Conservation (phyloP, 2,797 vertebrate species). For the Bryconaethiops microstoma region DNA sequence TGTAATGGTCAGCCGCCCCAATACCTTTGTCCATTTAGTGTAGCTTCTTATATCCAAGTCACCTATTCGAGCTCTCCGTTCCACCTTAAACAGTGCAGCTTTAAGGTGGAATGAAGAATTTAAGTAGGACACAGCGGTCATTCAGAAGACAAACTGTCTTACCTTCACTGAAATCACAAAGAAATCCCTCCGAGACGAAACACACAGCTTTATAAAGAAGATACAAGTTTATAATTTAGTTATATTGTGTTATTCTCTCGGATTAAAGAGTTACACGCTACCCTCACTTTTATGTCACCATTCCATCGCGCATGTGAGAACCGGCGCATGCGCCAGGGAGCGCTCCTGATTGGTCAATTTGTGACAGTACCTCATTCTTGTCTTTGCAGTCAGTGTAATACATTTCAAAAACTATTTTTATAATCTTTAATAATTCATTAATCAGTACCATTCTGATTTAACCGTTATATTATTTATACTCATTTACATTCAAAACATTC, state of each 20-base stretch:
- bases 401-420: too few relatives aligned
- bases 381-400: neutral
- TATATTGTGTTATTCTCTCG: neutral
- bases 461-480: neutral
- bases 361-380: neutral
- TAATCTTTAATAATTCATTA: too few relatives aligned
- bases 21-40: too few relatives aligned
- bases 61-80: too few relatives aligned
- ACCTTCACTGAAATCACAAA: slow-evolving; percentile 28
- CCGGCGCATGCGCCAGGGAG: slow-evolving; percentile 34
- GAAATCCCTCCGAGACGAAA: neutral
- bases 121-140: slow-evolving; percentile 3
- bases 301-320: neutral
- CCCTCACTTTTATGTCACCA: too few relatives aligned
- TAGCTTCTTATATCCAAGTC: too few relatives aligned
- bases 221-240: neutral
- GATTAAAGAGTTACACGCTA: neutral
- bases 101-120: too few relatives aligned
- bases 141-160: slow-evolving; percentile 36
- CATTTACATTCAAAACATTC: neutral
- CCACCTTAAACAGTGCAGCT: too few relatives aligned
- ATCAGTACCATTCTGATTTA: too few relatives aligned
- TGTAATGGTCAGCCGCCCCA: too few relatives aligned
- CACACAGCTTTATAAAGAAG: neutral
- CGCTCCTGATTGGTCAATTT: slow-evolving; percentile 4